These are phyloP conservation scores for Drosophila putrida DNA, from an alignment of 2,888 invertebrate genomes.

Conservation along the genomic window DNA sequence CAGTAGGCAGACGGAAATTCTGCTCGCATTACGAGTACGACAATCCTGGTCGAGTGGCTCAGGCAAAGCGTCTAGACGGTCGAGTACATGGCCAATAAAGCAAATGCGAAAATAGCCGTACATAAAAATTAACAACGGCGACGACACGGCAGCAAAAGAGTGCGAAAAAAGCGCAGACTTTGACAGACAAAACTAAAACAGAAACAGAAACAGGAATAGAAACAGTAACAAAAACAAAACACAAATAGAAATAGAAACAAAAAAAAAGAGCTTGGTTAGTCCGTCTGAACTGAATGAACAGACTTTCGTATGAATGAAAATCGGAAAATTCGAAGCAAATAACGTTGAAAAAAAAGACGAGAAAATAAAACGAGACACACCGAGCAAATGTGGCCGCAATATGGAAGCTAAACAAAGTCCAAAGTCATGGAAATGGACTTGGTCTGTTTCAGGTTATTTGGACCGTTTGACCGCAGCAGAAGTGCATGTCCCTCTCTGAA, in stretches of 20 bases:
- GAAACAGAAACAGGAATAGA: slow-evolving; percentile 9
- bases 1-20: slow-evolving; percentile 13
- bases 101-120: slow-evolving; percentile 71
- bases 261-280: slow-evolving; percentile 22
- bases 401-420: slow-evolving; percentile 43
- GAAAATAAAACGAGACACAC: slow-evolving; percentile 17
- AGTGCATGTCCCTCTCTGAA: slow-evolving; percentile 32
- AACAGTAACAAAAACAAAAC: slow-evolving; percentile 19
- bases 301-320: slow-evolving; percentile 64
- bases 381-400: slow-evolving; percentile 34
- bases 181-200: slow-evolving; percentile 42
- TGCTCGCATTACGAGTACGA: not conserved
- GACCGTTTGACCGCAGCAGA: slow-evolving; percentile 43
- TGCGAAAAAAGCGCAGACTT: slow-evolving; percentile 50
- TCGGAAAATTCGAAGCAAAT: slow-evolving; percentile 71
- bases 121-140: slow-evolving; percentile 76
- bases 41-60: not conserved
- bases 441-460: slow-evolving; percentile 42
- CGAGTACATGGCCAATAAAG: slow-evolving; percentile 69
- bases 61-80: slow-evolving; percentile 19
- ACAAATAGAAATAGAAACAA: slow-evolving; percentile 44
- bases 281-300: slow-evolving; percentile 50
- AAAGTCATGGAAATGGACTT: slow-evolving; percentile 33
- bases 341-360: slow-evolving; percentile 24
- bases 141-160: slow-evolving; percentile 69